A percentile compares a stretch with the other conserved stretches of the same genome.
phyloP scores from a whole-genome alignment of 2,797 vertebrate genomes.

The Peromyscus eremicus region DNA sequence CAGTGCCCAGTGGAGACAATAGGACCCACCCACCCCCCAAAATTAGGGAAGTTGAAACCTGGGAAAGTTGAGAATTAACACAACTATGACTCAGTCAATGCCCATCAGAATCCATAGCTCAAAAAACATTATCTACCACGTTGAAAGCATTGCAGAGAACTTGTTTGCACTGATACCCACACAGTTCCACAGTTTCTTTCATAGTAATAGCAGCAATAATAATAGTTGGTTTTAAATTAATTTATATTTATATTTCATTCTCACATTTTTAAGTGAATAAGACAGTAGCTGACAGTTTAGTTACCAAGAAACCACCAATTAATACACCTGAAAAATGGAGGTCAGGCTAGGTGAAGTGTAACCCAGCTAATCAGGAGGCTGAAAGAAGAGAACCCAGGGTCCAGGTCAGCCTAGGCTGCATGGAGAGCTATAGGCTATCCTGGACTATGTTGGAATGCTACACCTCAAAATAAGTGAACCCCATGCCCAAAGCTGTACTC shows the following conservation, averaged over 20 bases:
- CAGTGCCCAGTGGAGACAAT: background rate
- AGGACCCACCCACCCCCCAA: background rate
- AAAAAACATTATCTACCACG: background rate
- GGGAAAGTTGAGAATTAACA: constrained; percentile 29
- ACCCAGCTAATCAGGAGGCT: too few relatives aligned
- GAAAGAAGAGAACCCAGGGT: background rate
- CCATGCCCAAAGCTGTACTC: background rate
- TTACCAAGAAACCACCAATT: background rate
- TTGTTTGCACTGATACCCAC: background rate
- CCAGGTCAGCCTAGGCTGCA: background rate
- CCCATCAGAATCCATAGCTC: background rate
- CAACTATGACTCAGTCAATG: background rate
- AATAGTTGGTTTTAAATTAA: background rate
- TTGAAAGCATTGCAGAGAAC: background rate
- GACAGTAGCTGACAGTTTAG: background rate
- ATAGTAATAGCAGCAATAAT: background rate
- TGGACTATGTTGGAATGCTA: background rate
- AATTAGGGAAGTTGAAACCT: background rate
- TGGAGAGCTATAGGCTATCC: background rate
- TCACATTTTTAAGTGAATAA: background rate
- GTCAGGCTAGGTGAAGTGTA: background rate
- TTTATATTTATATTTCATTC: background rate
- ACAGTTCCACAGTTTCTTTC: background rate
- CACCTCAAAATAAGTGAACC: background rate
- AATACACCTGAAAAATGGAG: background rate